Evolutionary conservation across 1,140 invertebrate species (phyloP), one percentile per base, ranked within the genome.

Genomic region (Drosophila chauvacae): DNA sequence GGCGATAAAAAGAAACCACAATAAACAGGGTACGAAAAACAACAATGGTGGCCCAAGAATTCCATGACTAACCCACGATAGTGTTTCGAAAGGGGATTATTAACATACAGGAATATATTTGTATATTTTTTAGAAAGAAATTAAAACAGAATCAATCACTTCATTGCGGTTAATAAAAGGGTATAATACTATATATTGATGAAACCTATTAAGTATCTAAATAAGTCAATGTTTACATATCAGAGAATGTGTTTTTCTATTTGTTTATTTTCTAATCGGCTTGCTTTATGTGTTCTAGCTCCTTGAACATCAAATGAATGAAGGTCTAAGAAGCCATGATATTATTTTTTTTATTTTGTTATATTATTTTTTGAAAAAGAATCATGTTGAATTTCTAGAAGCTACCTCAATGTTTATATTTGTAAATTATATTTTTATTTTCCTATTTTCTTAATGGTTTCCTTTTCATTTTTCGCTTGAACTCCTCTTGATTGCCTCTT

Each of bases 51-150:
- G 35, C 42, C 35, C 26, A 45, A 20, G 58, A 75, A 86, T 85
- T 81, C 83, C 83, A 87, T 82, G 66, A 69, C 68, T 80, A 80
- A 51, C 71, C 53, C 47, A 68, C 20, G n/a, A 59, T 37, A 23
- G 14, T 23, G 20, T 55, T 37, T 55, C 33, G 7, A 16, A 55
- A 55, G 9, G 53, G 33, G 37, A 6, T 11, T 39, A 39, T 23
- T 37, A 55, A 16, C 16, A 23, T 37, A 23, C 30, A 37, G 3
- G 9, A 1, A 37, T 55, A 55, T 16, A 55, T 37, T 20, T 28
- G 7, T 47, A n/a, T 60, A 60, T 60, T 47, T 60, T 47, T 35
- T 16, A 59, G 33, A 4, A 39, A 23, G 33, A 53, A 53, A 35
- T 7, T 1, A 20, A 53, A 9, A 1, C 2, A 10, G 28, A 7